Evolutionary conservation across 1,140 invertebrate genomes (phyloP).

Genomic region (Doryteuthis pealeii): DNA sequence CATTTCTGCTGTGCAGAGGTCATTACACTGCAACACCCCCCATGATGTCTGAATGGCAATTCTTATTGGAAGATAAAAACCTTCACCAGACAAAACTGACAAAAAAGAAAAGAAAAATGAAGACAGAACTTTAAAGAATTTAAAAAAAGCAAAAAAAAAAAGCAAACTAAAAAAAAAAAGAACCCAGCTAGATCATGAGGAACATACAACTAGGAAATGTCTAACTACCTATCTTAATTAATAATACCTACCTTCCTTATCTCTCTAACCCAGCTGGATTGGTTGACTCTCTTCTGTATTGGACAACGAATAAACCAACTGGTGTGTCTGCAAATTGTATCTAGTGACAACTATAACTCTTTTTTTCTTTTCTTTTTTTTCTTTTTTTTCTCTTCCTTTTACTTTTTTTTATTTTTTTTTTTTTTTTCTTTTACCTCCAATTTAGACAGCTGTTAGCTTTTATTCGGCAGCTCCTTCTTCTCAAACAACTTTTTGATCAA

Average conservation of each 20-base stretch:
- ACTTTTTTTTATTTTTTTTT: too few relatives aligned
- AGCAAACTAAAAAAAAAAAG: neutral
- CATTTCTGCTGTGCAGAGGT: conserved; percentile 9
- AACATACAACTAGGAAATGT: neutral
- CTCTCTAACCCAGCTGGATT: neutral
- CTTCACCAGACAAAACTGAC: neutral
- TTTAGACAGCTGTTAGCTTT: neutral
- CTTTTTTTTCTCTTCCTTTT: too few relatives aligned
- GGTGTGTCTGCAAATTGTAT: conserved; percentile 5
- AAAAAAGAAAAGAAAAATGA: neutral
- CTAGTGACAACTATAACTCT: too few relatives aligned
- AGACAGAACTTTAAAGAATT: neutral
- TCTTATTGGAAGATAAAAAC: neutral
- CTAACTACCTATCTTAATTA: too few relatives aligned
- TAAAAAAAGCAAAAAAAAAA: neutral
- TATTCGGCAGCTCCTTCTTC: neutral
- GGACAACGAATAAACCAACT: conserved; percentile 4
- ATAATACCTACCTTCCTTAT: neutral
- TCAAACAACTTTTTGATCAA: too few relatives aligned
- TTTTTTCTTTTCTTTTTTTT: too few relatives aligned
- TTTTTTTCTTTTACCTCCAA: neutral
- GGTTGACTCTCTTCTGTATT: neutral
- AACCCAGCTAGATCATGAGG: neutral
- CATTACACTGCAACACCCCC: neutral
- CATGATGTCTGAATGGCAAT: too few relatives aligned